phyloP scores from a whole-genome alignment of 2,113 vertebrate genomes.

The Penelope pileata region DNA sequence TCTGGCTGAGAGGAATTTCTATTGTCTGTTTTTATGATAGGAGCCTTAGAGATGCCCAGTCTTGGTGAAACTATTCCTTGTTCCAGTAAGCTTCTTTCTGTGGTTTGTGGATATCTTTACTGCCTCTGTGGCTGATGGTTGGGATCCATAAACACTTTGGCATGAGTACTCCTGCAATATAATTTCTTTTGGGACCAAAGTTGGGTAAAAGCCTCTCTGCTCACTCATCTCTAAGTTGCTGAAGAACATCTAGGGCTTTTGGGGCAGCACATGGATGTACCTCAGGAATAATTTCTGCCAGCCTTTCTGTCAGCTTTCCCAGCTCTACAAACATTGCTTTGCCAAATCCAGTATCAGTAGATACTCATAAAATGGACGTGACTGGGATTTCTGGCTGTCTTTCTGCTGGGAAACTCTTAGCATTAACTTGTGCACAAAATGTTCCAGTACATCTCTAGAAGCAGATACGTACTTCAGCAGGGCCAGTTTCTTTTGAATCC shows the following conservation, averaged over 20 bases:
- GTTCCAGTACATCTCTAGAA: neutral
- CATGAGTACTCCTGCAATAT: neutral
- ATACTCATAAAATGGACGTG: neutral
- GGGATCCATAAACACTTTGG: neutral
- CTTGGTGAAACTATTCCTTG: neutral
- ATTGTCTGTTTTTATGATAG: constrained; percentile 19
- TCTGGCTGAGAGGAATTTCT: neutral
- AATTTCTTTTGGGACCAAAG: neutral
- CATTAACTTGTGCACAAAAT: neutral
- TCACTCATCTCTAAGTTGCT: neutral
- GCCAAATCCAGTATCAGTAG: neutral
- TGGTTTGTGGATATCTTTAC: neutral
- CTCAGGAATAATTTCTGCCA: neutral
- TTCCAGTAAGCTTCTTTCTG: neutral
- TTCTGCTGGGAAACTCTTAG: neutral
- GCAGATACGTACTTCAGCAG: neutral
- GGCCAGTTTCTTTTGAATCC: neutral
- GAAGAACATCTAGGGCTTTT: neutral
- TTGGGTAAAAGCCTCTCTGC: neutral
- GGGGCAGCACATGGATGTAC: neutral
- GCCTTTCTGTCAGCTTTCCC: neutral
- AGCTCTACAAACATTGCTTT: neutral
- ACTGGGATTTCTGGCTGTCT: neutral
- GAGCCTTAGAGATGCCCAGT: neutral
- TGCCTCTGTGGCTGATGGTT: neutral